Evolutionary conservation across 92 coral and sea anemone genomes (phyloP).

Genomic region (Zoanthus gigantus): DNA sequence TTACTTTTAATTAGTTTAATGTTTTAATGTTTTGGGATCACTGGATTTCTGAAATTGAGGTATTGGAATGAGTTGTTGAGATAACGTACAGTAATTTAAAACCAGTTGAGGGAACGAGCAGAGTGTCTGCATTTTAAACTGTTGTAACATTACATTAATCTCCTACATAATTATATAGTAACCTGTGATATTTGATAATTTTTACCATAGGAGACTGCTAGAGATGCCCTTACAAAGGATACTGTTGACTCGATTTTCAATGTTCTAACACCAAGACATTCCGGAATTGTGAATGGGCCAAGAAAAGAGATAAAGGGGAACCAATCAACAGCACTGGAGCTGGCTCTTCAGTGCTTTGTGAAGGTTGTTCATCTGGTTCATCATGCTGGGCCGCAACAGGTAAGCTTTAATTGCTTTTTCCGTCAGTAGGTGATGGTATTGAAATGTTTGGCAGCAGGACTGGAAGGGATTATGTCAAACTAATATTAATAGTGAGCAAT

Average conservation of each 20-base stretch:
- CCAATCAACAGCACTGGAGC: conserved; percentile 26
- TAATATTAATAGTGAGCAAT: background rate
- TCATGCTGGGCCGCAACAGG: conserved; percentile 33
- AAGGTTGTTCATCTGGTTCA: conserved; percentile 35
- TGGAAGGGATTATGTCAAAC: background rate
- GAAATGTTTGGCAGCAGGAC: background rate
- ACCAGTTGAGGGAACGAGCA: no score
- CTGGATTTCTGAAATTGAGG: no score
- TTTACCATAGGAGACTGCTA: conserved; percentile 17
- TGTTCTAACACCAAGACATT: conserved; percentile 8
- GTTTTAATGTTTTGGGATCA: no score
- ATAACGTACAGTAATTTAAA: no score
- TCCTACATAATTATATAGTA: background rate
- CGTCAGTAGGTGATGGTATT: background rate
- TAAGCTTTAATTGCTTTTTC: background rate
- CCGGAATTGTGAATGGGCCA: background rate
- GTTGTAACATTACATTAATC: no score
- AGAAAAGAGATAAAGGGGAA: background rate
- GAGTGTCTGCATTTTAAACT: no score
- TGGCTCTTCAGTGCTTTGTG: conserved; percentile 43
- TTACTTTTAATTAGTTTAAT: no score
- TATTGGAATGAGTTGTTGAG: no score
- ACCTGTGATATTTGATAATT: background rate
- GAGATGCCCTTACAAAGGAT: conserved; percentile 20
- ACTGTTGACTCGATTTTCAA: conserved; percentile 19